These are phyloP conservation scores for Pipa parva DNA, from an alignment of 2,113 vertebrate genomes.

Conservation along the genomic window DNA sequence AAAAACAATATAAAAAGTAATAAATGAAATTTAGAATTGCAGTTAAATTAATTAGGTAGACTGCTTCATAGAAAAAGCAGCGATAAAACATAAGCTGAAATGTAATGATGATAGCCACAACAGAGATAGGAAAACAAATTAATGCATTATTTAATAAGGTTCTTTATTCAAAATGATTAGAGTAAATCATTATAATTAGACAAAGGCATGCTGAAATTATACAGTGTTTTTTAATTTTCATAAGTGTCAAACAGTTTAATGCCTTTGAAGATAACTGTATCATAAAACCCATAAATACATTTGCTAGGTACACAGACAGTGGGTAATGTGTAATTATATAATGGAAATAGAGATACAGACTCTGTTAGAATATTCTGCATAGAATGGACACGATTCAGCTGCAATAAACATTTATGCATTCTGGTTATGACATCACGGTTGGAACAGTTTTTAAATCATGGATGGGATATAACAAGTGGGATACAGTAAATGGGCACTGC, in stretches of 20 bases:
- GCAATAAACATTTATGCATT: background rate
- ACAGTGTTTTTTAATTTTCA: slow-evolving; percentile 30
- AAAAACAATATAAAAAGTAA: slow-evolving; percentile 15
- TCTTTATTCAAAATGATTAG: slow-evolving; percentile 36
- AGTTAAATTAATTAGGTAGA: slow-evolving; percentile 35
- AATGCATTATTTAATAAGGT: slow-evolving; percentile 41
- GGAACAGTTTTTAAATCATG: background rate
- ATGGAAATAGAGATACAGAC: background rate
- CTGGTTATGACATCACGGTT: background rate
- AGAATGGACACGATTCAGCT: background rate
- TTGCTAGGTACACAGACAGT: slow-evolving; percentile 4
- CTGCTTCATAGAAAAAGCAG: slow-evolving; percentile 13
- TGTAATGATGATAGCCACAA: slow-evolving; percentile 29
- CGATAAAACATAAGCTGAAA: slow-evolving; percentile 20
- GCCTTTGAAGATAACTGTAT: slow-evolving; percentile 28
- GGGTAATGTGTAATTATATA: slow-evolving; percentile 5
- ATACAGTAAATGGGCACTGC: background rate
- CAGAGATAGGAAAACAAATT: slow-evolving; percentile 33
- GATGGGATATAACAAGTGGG: background rate
- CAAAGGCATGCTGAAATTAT: slow-evolving; percentile 25
- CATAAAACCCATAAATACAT: slow-evolving; percentile 18
- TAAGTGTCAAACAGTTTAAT: slow-evolving; percentile 37
- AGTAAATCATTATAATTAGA: slow-evolving; percentile 42
- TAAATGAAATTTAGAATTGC: slow-evolving; percentile 20
- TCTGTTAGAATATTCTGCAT: background rate